phyloP scores from a whole-genome alignment of 2,797 vertebrate species.

The Sebastes steindachneri region DNA sequence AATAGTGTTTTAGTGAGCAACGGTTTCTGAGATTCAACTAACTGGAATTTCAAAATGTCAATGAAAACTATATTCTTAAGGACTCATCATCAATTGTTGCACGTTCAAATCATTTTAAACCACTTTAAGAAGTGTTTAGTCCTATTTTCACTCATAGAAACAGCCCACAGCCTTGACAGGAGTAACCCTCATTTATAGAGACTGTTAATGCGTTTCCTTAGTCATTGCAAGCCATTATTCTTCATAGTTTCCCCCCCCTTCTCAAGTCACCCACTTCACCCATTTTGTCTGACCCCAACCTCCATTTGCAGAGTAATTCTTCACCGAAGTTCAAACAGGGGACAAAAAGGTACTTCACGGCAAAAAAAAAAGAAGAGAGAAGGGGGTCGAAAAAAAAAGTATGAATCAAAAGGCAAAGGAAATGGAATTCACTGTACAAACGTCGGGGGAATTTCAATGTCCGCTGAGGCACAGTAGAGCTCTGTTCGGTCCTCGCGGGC shows the following conservation, averaged over 20 bases:
- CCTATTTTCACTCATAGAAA: not conserved
- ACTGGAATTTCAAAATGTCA: not conserved
- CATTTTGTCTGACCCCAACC: conserved; percentile 61
- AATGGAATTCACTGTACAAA: conserved; percentile 81
- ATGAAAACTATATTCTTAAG: not conserved
- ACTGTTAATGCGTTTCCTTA: conserved; percentile 48
- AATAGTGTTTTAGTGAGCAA: not conserved
- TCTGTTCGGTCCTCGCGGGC: conserved; percentile 68
- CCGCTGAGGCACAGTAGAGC: conserved; percentile 71
- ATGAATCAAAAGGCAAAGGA: conserved; percentile 77
- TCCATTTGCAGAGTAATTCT: conserved; percentile 68
- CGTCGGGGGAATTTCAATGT: conserved; percentile 72
- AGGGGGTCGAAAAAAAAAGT: conserved; percentile 15
- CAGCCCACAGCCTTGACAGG: not conserved
- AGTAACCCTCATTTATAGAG: conserved; percentile 1
- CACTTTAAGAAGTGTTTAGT: not conserved
- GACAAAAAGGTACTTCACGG: conserved; percentile 77
- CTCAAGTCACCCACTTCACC: conserved; percentile 42
- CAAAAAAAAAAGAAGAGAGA: not conserved
- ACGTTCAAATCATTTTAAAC: not conserved
- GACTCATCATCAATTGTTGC: not conserved
- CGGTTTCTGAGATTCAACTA: not conserved
- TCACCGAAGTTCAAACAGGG: conserved; percentile 74
- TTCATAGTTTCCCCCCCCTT: conserved; percentile 21
- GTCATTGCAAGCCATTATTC: conserved; percentile 28